Base-by-base conservation (phyloP, 2,888 invertebrate genomes). In the Hypena proboscidalis region DNA sequence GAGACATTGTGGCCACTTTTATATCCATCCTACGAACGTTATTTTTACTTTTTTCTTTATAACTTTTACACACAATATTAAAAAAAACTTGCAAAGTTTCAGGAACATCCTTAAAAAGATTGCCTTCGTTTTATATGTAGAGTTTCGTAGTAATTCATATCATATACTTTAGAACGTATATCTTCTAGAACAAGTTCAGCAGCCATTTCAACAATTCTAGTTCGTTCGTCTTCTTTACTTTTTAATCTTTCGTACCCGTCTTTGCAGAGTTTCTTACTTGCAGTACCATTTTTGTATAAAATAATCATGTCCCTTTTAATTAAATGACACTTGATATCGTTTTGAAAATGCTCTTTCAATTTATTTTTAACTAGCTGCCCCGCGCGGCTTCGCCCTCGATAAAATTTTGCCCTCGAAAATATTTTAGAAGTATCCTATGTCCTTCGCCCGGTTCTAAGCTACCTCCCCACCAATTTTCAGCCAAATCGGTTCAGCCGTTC, bases 131-230 rank as follows among this genome's bases (percentile, higher is more conserved):
- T 42, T n/a, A 54, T 37, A 59, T 66, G 59, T 25, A 44, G 43
- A 39, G 47, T 51, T 53, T 56, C 45, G 55, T 72, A 71, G 36
- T 47, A 13, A 48, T 51, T 55, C 23, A 47, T 57, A 36, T 71
- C 59, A 45, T 65, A 67, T 35, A 58, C 47, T 54, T 49, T 50
- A 13, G 62, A 58, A 31, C 67, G 52, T 25, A 72, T 68, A 58
- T 73, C 69, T 56, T 73, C 63, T 39, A 51, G 43, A 50, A 72
- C 44, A 45, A 74, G 69, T 46, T 55, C 57, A 44, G 71, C 71
- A 49, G 74, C 73, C 49, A 63, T 59, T 52, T 64, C 34, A 47
- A 74, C 63, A 40, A 74, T 70, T 62, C 65, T 61, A 40, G 32
- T 34, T 46, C 67, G 56, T 57, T 73, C 68, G 37, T 66, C 61